Conservation (phyloP, 2,797 vertebrate genomes). For the Gobio occitaniae region DNA sequence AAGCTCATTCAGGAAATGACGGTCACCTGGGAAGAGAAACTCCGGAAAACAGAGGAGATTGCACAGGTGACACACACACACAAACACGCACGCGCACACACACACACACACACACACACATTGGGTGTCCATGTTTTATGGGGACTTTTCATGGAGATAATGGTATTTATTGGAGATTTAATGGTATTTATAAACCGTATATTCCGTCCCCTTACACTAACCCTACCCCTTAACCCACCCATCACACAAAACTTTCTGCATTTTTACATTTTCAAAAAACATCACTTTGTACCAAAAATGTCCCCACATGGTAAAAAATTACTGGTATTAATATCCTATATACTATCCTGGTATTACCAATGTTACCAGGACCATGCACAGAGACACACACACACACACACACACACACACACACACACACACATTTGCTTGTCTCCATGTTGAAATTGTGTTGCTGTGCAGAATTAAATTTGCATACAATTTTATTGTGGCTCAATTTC, state of each 20-base stretch:
- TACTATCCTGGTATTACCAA: not conserved
- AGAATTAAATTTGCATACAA: not conserved
- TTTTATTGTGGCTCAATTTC: not conserved
- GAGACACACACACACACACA: not conserved
- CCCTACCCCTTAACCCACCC: too few species aligned
- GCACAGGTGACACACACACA: slow-evolving; percentile 84
- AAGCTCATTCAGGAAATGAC: slow-evolving; percentile 97
- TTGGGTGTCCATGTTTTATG: too few species aligned
- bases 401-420: not conserved
- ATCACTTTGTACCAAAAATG: not conserved
- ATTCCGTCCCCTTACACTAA: too few species aligned
- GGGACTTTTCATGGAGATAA: not conserved
- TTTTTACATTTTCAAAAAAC: too few species aligned
- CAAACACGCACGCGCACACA: too few species aligned
- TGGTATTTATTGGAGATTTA: too few species aligned
- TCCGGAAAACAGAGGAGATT: slow-evolving; percentile 97
- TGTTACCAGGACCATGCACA: not conserved
- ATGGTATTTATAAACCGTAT: too few species aligned
- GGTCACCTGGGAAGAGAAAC: slow-evolving; percentile 97
- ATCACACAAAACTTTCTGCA: too few species aligned
- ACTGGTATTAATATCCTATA: not conserved
- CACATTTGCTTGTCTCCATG: not conserved
- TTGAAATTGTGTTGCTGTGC: not conserved
- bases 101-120: too few species aligned
- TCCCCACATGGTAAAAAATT: not conserved